Base-by-base conservation (phyloP, 2,888 invertebrate species). In the Phalangium opilio region DNA sequence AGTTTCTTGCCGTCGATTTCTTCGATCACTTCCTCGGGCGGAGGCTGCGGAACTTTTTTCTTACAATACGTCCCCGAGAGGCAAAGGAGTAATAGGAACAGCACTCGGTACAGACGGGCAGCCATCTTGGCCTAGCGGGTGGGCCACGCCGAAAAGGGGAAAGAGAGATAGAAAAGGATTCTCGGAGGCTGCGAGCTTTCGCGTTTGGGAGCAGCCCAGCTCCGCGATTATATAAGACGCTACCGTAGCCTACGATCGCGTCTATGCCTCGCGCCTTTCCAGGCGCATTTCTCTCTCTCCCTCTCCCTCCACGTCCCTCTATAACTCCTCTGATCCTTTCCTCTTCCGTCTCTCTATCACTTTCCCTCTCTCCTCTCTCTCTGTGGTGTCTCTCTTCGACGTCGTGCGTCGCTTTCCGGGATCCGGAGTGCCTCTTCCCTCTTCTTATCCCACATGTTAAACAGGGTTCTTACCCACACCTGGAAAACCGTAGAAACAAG, bases 1-100 rank as follows among this genome's bases (percentile, higher is more conserved):
- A 87, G 77, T 72, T 86, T 84, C 72, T 86, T 87, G 67, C 83
- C 79, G 70, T 83, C 84, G 73, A 87, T 85, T 74, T 87, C 86
- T 73, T 87, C 86, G 74, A 87, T 87, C 41, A 72, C 61, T 59
- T 65, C 67, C 60, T 70, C 69, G 56, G 47, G 49, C 32, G 35
- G 27, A 27, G 27, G 36, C 27, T 46, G 41, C n/a, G 46, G 38
- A 18, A 49, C 45, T 32, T 38, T 42, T 27, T 27, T 27, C 27
- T 27, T 27, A 27, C 27, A 27, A 27, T 27, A 27, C 27, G 27
- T 27, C 32, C 42, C 42, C 12, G 42, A 44, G n/a, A 45, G 21
- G 33, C 42, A 38, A 17, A 32, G 11, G 18, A 34, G 17, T 3
- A 41, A 14, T 12, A 42, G 32, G 11, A 47, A 35, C 17, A 45